Evolutionary conservation across 2,113 vertebrate species (phyloP).

Genomic region (Brachyhypopomus occidentalis): DNA sequence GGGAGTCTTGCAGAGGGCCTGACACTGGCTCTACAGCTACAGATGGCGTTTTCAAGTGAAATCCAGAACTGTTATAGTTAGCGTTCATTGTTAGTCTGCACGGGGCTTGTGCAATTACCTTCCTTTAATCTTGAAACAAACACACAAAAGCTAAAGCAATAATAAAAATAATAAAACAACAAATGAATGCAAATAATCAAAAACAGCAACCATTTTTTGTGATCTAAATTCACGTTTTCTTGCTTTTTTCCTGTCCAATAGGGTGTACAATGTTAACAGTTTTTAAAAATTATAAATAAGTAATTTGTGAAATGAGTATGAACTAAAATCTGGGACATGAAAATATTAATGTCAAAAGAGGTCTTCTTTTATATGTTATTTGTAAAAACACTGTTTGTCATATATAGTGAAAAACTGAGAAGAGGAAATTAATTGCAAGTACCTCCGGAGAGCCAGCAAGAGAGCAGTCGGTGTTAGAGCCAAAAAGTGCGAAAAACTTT

Average conservation of each 20-base stretch:
- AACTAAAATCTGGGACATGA: neutral
- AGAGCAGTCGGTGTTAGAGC: constrained; percentile 5
- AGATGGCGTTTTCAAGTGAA: constrained; percentile 71
- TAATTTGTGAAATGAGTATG: neutral
- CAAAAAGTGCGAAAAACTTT: constrained; percentile 33
- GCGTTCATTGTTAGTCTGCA: constrained; percentile 76
- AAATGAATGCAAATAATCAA: constrained; percentile 30
- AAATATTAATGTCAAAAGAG: neutral
- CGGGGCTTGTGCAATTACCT: constrained; percentile 72
- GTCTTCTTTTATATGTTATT: neutral
- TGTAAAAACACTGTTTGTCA: neutral
- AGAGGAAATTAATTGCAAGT: constrained; percentile 21
- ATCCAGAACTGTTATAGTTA: constrained; percentile 80
- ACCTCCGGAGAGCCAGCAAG: constrained; percentile 30
- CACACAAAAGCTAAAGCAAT: neutral
- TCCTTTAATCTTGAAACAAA: constrained; percentile 47
- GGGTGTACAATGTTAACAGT: constrained; percentile 35
- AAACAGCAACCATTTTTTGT: constrained; percentile 15
- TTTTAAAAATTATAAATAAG: neutral
- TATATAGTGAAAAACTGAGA: neutral
- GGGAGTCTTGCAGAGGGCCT: constrained; percentile 75
- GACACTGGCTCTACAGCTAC: constrained; percentile 73
- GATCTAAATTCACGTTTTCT: constrained; percentile 28
- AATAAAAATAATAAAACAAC: neutral
- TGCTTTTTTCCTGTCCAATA: constrained; percentile 31